Evolutionary conservation across 2,113 vertebrate genomes (phyloP).

Genomic region (Scatophagus argus): DNA sequence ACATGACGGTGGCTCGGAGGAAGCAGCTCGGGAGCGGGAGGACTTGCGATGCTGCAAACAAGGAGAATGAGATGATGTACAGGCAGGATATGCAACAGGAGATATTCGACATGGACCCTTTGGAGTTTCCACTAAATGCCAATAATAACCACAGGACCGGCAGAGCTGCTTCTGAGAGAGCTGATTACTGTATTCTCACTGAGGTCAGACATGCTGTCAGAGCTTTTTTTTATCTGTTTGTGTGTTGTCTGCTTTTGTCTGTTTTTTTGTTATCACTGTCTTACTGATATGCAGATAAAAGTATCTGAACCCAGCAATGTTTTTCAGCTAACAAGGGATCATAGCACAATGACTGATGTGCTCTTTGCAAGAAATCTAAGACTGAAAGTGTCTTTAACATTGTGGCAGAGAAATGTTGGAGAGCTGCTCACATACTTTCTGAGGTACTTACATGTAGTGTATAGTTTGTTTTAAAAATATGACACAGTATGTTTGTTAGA

Average conservation of each 20-base stretch:
- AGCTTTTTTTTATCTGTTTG: background rate
- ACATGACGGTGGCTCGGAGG: constrained; percentile 63
- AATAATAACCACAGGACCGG: constrained; percentile 85
- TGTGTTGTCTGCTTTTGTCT: too few relatives aligned
- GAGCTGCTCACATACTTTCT: constrained; percentile 93
- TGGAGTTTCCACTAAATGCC: constrained; percentile 83
- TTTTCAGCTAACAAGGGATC: constrained; percentile 90
- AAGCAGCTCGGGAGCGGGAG: constrained; percentile 65
- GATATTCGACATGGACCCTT: constrained; percentile 81
- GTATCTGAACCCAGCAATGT: constrained; percentile 16
- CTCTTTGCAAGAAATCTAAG: constrained; percentile 93
- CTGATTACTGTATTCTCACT: constrained; percentile 86
- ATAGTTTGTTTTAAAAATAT: background rate
- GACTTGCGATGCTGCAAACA: constrained; percentile 90
- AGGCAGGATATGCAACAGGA: constrained; percentile 82
- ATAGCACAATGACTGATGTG: constrained; percentile 90
- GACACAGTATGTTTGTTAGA: background rate
- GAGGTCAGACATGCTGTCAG: constrained; percentile 84
- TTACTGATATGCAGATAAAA: constrained; percentile 4
- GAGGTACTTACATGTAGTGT: constrained; percentile 81
- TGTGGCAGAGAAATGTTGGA: constrained; percentile 92
- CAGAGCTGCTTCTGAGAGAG: constrained; percentile 86
- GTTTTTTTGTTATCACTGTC: background rate
- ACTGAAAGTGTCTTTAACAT: constrained; percentile 92
- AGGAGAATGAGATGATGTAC: constrained; percentile 89